phyloP scores from a whole-genome alignment of 1,140 invertebrate genomes.

The Lutraria rhynchaena region DNA sequence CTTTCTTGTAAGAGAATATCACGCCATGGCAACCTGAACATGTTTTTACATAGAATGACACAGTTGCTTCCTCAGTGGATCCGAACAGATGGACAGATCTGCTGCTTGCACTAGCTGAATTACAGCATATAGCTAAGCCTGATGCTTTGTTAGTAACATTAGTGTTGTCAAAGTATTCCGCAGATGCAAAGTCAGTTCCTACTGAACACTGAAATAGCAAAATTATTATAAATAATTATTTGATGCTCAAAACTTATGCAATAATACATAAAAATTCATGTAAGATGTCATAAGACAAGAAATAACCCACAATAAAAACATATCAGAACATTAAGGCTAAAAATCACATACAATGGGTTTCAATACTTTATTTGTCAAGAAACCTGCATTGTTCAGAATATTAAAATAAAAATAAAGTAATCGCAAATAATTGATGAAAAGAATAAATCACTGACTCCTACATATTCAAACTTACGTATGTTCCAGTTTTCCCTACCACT shows the following conservation, averaged over 20 bases:
- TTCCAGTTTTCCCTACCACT: constrained; percentile 3
- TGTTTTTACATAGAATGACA: constrained; percentile 45
- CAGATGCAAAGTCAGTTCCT: constrained; percentile 17
- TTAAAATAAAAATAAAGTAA: too few relatives aligned
- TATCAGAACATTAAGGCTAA: too few relatives aligned
- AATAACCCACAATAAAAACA: too few relatives aligned
- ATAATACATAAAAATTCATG: too few relatives aligned
- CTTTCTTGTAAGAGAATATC: constrained; percentile 30
- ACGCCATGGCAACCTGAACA: constrained; percentile 47
- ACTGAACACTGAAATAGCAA: constrained; percentile 34
- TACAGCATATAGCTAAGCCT: constrained; percentile 44
- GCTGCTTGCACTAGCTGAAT: constrained; percentile 21
- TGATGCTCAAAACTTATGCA: too few relatives aligned
- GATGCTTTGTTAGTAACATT: constrained; percentile 13
- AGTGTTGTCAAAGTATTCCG: constrained; percentile 30
- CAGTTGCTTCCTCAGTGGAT: constrained; percentile 21
- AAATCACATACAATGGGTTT: too few relatives aligned
- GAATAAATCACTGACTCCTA: too few relatives aligned
- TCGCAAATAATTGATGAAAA: too few relatives aligned
- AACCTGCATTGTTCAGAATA: too few relatives aligned
- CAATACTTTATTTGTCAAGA: too few relatives aligned
- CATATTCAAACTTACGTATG: constrained; percentile 47
- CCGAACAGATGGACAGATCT: constrained; percentile 38
- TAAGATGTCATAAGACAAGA: too few relatives aligned
- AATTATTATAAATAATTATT: too few relatives aligned